phyloP scores from a whole-genome alignment of 2,888 invertebrate genomes.

The Nomada lathburiana region DNA sequence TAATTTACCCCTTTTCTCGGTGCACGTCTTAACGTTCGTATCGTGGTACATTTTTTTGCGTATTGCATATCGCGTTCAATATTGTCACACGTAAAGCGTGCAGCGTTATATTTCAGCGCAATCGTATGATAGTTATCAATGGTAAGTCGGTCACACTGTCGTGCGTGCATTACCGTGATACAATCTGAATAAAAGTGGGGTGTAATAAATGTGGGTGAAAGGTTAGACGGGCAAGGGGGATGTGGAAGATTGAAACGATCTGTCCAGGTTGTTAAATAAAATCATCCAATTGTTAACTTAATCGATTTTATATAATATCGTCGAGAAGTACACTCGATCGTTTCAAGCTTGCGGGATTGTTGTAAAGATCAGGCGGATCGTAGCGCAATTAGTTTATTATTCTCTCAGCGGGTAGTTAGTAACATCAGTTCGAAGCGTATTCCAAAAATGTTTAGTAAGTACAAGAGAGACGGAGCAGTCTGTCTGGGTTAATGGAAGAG shows the following conservation, averaged over 20 bases:
- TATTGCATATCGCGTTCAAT: not conserved
- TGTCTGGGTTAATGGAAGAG: conserved; percentile 63
- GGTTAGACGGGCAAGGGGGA: not conserved
- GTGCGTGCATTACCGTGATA: conserved; percentile 17
- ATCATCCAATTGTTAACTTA: no score
- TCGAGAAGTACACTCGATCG: not conserved
- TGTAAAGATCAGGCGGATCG: not conserved
- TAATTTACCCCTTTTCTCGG: not conserved
- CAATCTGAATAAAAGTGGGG: not conserved
- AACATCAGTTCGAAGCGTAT: conserved; percentile 41
- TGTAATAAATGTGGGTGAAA: not conserved
- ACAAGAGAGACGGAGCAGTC: conserved; percentile 30
- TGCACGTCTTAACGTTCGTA: not conserved
- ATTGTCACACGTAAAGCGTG: not conserved
- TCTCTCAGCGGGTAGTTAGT: conserved; percentile 47
- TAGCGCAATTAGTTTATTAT: conserved; percentile 18
- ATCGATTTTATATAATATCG: no score
- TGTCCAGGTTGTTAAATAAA: not conserved
- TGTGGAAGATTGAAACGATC: conserved; percentile 22
- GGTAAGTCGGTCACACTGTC: not conserved
- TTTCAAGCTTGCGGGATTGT: conserved; percentile 1
- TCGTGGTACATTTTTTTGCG: not conserved
- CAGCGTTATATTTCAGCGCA: not conserved
- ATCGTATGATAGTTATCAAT: not conserved
- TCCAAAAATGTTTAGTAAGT: conserved; percentile 7